A percentile compares a stretch with the other conserved stretches of the same genome.
These are phyloP conservation scores for Umimayanthus chanpuru DNA, from an alignment of 92 coral and sea anemone species.

Conservation along the genomic window DNA sequence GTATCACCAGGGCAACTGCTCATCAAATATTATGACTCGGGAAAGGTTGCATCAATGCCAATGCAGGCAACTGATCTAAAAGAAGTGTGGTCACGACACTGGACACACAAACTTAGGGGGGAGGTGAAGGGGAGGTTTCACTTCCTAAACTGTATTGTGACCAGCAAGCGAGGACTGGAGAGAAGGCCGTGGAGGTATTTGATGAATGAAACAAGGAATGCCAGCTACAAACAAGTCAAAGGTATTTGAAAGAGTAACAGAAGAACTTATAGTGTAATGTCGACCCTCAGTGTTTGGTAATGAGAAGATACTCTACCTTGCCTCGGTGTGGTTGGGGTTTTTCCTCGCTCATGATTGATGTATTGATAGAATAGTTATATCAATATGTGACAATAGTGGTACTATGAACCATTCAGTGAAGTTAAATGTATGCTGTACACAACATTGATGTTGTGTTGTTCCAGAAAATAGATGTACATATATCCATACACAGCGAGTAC, in stretches of 20 bases:
- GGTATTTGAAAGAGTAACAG: slow-evolving; percentile 50
- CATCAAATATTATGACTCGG: slow-evolving; percentile 85
- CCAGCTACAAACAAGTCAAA: slow-evolving; percentile 70
- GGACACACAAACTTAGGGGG: slow-evolving; percentile 84
- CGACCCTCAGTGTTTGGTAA: background rate
- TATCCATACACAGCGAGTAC: no score
- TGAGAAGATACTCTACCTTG: background rate
- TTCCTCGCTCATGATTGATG: no score
- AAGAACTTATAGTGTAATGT: background rate
- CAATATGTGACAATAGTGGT: no score
- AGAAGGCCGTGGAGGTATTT: slow-evolving; percentile 96
- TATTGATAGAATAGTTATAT: no score
- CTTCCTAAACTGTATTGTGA: slow-evolving; percentile 88
- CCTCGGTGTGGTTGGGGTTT: no score
- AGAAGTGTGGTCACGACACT: slow-evolving; percentile 76
- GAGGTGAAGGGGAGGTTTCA: slow-evolving; percentile 89
- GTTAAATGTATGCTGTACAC: no score
- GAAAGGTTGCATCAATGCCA: slow-evolving; percentile 77
- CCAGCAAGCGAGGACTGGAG: slow-evolving; percentile 77
- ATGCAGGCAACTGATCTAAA: slow-evolving; percentile 79
- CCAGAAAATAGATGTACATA: no score
- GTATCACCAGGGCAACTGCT: slow-evolving; percentile 89
- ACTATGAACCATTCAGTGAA: no score
- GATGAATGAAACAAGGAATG: slow-evolving; percentile 85
- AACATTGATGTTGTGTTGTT: no score